phyloP scores from a whole-genome alignment of 2,888 invertebrate genomes.

The Galeruca laticollis region DNA sequence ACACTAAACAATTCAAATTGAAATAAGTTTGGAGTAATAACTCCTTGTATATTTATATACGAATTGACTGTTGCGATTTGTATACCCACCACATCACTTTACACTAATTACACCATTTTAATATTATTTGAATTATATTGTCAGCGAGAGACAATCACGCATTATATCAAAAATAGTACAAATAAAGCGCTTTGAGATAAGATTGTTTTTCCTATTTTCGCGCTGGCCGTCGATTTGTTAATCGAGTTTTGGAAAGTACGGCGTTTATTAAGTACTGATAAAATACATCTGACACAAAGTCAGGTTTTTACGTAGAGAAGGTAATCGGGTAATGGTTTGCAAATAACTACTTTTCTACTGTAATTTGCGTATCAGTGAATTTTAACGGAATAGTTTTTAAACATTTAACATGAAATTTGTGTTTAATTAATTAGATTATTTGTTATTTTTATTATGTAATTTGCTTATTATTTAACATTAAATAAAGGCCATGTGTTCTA shows the following conservation, averaged over 20 bases:
- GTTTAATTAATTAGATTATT: too few relatives aligned
- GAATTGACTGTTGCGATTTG: conserved; percentile 26
- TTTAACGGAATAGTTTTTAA: too few relatives aligned
- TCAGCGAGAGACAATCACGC: not conserved
- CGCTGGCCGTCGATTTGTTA: not conserved
- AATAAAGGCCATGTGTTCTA: too few relatives aligned
- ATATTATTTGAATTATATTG: conserved; percentile 7
- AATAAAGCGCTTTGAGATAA: not conserved
- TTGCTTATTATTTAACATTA: too few relatives aligned
- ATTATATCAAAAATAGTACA: not conserved
- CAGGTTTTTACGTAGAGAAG: not conserved
- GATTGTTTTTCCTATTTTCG: not conserved
- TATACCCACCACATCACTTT: conserved; percentile 26
- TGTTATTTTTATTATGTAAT: too few relatives aligned
- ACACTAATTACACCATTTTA: conserved; percentile 19
- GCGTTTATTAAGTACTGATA: not conserved
- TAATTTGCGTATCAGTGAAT: too few relatives aligned
- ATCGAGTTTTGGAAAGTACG: not conserved
- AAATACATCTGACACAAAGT: not conserved
- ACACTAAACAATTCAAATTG: conserved; percentile 28
- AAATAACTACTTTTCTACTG: too few relatives aligned
- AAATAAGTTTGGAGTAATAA: conserved; percentile 21
- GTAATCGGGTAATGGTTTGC: not conserved
- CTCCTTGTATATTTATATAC: conserved; percentile 31
- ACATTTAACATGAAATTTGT: too few relatives aligned